These are phyloP conservation scores for Neosalanx taihuensis DNA, from an alignment of 2,797 vertebrate species.

Conservation along the genomic window DNA sequence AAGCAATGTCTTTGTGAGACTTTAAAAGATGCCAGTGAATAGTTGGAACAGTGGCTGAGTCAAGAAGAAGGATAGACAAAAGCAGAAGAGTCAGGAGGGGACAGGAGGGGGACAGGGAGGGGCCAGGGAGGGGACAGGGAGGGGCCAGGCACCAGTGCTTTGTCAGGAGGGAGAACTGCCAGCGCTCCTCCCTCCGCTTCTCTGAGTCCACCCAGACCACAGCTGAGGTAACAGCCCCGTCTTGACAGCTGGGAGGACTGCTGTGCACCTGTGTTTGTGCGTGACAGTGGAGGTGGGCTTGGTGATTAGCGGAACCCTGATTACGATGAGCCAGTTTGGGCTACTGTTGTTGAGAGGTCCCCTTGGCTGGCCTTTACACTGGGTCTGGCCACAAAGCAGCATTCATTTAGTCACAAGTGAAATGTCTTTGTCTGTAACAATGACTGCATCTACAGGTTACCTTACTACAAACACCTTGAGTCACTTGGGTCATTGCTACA, in stretches of 20 bases:
- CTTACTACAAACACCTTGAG: constrained; percentile 10
- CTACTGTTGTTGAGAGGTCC: background rate
- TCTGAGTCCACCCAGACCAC: constrained; percentile 35
- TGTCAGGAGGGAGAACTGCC: constrained; percentile 42
- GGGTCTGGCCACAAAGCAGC: constrained; percentile 24
- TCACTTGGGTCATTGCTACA: background rate
- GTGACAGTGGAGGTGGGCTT: background rate
- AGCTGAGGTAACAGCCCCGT: constrained; percentile 65
- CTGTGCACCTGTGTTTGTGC: background rate
- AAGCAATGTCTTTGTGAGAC: background rate
- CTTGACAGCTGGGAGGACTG: constrained; percentile 58
- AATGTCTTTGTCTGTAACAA: constrained; percentile 31
- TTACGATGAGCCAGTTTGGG: background rate
- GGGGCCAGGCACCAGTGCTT: constrained; percentile 26
- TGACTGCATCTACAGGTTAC: constrained; percentile 16
- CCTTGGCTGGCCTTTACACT: constrained; percentile 19
- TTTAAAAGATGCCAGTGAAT: background rate
- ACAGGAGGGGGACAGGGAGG: too few species aligned
- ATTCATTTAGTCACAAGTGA: constrained; percentile 51
- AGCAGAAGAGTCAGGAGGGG: background rate
- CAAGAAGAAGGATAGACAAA: too few species aligned
- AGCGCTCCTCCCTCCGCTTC: constrained; percentile 17
- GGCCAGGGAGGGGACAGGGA: background rate
- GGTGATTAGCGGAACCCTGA: constrained; percentile 33
- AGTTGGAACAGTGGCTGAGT: too few species aligned